Conservation (phyloP, 2,888 invertebrate species). For the Hesperia comma region DNA sequence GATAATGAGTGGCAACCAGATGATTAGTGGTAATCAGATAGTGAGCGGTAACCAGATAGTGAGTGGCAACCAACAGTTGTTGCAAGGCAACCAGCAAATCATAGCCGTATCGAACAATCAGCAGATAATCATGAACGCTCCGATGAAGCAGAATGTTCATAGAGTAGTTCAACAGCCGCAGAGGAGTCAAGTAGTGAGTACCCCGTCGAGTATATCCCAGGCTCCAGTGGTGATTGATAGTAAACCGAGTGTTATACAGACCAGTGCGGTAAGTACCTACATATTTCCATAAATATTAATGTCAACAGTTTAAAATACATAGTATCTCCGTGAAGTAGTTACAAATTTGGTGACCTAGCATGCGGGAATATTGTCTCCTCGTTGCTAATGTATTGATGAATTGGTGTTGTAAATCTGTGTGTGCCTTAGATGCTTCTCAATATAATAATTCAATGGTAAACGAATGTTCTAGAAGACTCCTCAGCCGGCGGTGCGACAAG, state of each 20-base stretch:
- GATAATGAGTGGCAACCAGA: slow-evolving; percentile 45
- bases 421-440: no score
- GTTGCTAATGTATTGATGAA: no score
- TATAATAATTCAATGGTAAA: no score
- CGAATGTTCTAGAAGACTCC: slow-evolving; percentile 54
- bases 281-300: background rate
- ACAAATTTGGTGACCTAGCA: no score
- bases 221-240: slow-evolving; percentile 52
- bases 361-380: no score
- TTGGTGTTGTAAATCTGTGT: no score
- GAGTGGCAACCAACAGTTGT: slow-evolving; percentile 57
- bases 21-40: slow-evolving; percentile 49
- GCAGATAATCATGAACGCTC: slow-evolving; percentile 71
- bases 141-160: slow-evolving; percentile 65
- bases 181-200: slow-evolving; percentile 56
- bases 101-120: slow-evolving; percentile 74
- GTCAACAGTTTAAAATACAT: no score
- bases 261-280: slow-evolving; percentile 59
- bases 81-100: slow-evolving; percentile 69
- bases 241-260: slow-evolving; percentile 64
- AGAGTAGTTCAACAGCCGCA: slow-evolving; percentile 65
- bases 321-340: no score
- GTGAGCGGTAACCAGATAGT: slow-evolving; percentile 51
- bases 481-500: slow-evolving; percentile 71
- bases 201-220: slow-evolving; percentile 49